A percentile compares a stretch with the other conserved stretches of the same genome.
Conservation (phyloP, 2,797 vertebrate genomes). For the Thunnus albacares region DNA sequence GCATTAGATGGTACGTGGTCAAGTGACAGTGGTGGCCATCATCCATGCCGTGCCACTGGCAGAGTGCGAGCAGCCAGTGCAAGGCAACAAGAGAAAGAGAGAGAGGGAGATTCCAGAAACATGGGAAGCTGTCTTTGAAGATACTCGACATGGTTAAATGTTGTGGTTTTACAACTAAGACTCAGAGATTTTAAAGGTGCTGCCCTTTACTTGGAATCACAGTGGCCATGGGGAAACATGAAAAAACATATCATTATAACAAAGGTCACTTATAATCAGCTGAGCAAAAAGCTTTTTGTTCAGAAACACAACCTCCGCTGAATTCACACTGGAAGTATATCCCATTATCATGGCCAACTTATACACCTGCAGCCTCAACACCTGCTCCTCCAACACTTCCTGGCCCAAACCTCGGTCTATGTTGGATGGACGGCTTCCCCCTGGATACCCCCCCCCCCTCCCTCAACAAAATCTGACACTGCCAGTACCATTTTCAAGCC, state of each 20-base stretch:
- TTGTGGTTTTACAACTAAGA: conserved; percentile 34
- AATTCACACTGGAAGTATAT: conserved; percentile 42
- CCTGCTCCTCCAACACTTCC: conserved; percentile 52
- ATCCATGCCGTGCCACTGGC: conserved; percentile 74
- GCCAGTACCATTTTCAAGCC: conserved; percentile 16
- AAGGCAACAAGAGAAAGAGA: conserved; percentile 42
- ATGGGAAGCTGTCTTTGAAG: conserved; percentile 40
- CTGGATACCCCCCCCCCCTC: conserved; percentile 19
- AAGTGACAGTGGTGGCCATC: conserved; percentile 76
- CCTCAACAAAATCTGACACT: conserved; percentile 19
- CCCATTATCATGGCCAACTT: conserved; percentile 35
- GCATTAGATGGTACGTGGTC: conserved; percentile 72
- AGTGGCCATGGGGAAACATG: conserved; percentile 32
- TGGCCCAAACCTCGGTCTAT: conserved; percentile 35
- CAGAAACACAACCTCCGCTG: conserved; percentile 28
- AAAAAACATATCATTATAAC: conserved; percentile 35
- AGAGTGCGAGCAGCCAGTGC: conserved; percentile 64
- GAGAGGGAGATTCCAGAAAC: conserved; percentile 43
- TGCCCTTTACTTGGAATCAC: conserved; percentile 22
- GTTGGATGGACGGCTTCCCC: conserved; percentile 33
- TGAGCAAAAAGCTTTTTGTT: conserved; percentile 26
- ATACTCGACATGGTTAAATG: conserved; percentile 21
- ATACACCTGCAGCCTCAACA: conserved; percentile 66
- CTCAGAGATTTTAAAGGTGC: conserved; percentile 31
- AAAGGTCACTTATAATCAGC: conserved; percentile 40